Evolutionary conservation across 2,113 vertebrate genomes (phyloP).

Genomic region (Paracanthobrama guichenoti): DNA sequence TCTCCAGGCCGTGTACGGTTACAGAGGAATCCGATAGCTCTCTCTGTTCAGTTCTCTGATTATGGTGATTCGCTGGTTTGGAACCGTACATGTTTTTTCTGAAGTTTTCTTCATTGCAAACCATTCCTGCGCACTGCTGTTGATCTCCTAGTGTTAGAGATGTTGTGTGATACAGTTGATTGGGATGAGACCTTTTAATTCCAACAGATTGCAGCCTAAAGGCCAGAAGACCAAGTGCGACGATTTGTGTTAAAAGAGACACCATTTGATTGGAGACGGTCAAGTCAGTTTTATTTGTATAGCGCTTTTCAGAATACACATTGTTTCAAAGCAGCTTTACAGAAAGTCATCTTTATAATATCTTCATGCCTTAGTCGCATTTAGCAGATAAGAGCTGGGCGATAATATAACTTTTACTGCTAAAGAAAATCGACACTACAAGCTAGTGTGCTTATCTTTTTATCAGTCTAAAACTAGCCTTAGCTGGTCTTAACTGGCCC

Average conservation of each 20-base stretch:
- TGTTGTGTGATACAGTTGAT: background rate
- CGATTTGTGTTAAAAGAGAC: background rate
- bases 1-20: background rate
- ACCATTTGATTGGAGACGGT: background rate
- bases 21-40: background rate
- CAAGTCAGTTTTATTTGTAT: too few species aligned
- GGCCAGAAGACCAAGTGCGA: background rate
- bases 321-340: too few species aligned
- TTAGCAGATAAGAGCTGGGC: too few species aligned
- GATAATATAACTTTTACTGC: background rate
- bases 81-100: background rate
- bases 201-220: conserved; percentile 10
- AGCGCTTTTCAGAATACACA: too few species aligned
- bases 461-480: background rate
- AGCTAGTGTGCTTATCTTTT: background rate
- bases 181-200: conserved; percentile 18
- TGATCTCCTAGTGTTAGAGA: background rate
- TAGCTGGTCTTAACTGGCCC: background rate
- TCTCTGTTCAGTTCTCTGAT: background rate
- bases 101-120: background rate
- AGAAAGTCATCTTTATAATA: too few species aligned
- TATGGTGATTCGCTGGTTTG: background rate
- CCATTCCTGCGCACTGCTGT: background rate
- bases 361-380: too few species aligned
- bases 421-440: background rate